Conservation (phyloP, 2,113 vertebrate species). For the Aldabrachelys gigantea region DNA sequence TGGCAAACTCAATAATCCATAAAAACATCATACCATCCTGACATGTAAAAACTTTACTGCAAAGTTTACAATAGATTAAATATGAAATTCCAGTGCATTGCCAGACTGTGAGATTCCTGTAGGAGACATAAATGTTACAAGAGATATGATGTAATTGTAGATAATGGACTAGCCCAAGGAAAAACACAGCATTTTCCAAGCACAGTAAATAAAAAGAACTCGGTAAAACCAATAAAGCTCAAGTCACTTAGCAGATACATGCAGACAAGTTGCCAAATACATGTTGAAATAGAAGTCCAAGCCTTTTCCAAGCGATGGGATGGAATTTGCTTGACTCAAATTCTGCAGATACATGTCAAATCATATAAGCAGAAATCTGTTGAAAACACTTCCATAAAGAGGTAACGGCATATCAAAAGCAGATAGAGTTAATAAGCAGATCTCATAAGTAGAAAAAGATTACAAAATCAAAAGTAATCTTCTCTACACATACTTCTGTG, state of each 20-base stretch:
- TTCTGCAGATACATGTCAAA: conserved; percentile 34
- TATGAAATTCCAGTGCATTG: not conserved
- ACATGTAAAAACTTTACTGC: not conserved
- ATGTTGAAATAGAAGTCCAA: conserved; percentile 16
- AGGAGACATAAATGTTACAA: not conserved
- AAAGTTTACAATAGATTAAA: not conserved
- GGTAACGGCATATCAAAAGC: not conserved
- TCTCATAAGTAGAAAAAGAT: not conserved
- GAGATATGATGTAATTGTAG: not conserved
- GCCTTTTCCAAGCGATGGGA: conserved; percentile 45
- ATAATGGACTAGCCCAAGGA: not conserved
- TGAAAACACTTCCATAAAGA: conserved; percentile 28
- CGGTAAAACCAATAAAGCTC: not conserved
- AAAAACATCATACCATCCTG: not conserved
- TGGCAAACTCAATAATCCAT: not conserved
- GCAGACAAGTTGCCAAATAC: not conserved
- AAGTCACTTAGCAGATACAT: not conserved
- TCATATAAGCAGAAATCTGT: conserved; percentile 28
- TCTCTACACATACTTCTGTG: not conserved
- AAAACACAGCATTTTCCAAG: not conserved
- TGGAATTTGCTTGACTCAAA: conserved; percentile 12
- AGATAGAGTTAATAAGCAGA: not conserved
- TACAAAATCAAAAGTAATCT: conserved; percentile 47
- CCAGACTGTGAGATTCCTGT: not conserved
- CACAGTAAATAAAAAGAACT: not conserved